These are phyloP conservation scores for Leiothrix lutea DNA, from an alignment of 2,113 vertebrate species.

Conservation along the genomic window DNA sequence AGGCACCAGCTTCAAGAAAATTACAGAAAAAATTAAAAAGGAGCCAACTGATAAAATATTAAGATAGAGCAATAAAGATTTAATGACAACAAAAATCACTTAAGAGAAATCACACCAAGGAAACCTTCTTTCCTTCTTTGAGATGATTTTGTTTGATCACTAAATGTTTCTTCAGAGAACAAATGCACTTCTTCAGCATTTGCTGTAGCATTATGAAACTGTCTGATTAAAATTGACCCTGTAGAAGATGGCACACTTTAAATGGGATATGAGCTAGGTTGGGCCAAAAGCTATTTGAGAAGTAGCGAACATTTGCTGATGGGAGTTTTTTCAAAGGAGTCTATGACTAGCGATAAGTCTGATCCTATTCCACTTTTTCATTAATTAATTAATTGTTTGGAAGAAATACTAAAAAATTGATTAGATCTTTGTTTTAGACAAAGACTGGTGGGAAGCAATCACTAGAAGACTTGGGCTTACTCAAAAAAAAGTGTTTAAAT, in stretches of 20 bases:
- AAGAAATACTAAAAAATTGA: background rate
- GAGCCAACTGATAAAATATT: background rate
- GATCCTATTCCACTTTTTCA: background rate
- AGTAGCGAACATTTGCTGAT: background rate
- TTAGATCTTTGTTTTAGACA: background rate
- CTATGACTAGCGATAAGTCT: background rate
- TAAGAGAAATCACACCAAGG: background rate
- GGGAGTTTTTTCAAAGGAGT: background rate
- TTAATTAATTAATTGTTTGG: background rate
- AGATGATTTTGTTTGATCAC: background rate
- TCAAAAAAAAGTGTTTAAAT: background rate
- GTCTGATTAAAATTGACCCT: background rate
- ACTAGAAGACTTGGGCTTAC: background rate
- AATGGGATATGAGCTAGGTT: background rate
- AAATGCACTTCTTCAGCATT: background rate
- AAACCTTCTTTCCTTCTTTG: background rate
- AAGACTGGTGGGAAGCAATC: background rate
- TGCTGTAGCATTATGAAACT: background rate
- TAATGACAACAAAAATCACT: background rate
- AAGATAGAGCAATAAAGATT: background rate
- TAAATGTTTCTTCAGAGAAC: background rate
- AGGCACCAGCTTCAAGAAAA: background rate
- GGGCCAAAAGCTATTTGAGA: background rate
- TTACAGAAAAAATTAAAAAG: background rate
- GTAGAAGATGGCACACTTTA: background rate